phyloP scores from a whole-genome alignment of 2,888 invertebrate species.

The Iselma pallidipennis region DNA sequence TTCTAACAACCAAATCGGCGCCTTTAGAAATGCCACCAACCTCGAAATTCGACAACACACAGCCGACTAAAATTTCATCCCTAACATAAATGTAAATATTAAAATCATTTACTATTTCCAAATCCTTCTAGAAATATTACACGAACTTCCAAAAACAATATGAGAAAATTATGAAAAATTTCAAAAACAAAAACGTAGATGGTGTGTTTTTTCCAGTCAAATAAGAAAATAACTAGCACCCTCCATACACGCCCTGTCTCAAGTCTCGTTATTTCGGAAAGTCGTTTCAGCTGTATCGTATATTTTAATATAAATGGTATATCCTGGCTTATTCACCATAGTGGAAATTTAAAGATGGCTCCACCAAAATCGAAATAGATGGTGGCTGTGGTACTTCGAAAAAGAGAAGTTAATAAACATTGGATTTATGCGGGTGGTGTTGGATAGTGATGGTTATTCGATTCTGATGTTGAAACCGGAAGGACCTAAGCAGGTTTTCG shows the following conservation, averaged over 20 bases:
- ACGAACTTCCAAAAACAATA: too few relatives aligned
- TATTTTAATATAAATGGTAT: conserved; percentile 33
- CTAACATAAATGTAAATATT: neutral
- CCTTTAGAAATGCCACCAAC: conserved; percentile 11
- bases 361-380: conserved; percentile 19
- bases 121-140: neutral
- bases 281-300: conserved; percentile 24
- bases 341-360: conserved; percentile 20
- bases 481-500: neutral
- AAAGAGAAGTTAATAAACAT: conserved; percentile 15
- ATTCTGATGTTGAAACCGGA: neutral
- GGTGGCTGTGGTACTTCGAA: conserved; percentile 6
- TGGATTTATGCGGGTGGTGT: conserved; percentile 9
- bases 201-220: conserved; percentile 32
- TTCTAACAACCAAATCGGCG: conserved; percentile 26
- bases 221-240: neutral
- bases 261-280: neutral
- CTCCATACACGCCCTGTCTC: conserved; percentile 18
- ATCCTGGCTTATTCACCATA: conserved; percentile 13
- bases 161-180: conserved; percentile 7
- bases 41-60: neutral
- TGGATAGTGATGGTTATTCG: neutral
- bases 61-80: neutral
- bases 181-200: conserved; percentile 26
- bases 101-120: neutral